Evolutionary conservation across 2,888 invertebrate species (phyloP), one percentile per base, ranked within the genome.

Genomic region (Oeneis ivallda): DNA sequence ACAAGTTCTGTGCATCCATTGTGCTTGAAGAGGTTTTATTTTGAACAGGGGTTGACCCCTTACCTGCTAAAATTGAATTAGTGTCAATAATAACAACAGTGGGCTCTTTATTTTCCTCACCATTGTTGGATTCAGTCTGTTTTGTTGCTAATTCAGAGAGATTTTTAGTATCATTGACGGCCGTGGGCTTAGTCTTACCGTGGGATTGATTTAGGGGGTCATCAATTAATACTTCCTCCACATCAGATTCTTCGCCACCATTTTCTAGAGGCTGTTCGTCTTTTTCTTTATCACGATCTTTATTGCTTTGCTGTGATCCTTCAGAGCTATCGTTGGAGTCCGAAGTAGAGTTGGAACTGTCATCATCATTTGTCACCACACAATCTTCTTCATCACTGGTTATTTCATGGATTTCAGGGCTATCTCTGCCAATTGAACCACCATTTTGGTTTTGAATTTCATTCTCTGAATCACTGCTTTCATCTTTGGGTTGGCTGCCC

Each of bases 31-130:
- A 71, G 59, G 76, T 70, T 74, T 87, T 87, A 65, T 71, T 75
- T 65, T 75, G 75, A 37, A 74, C 62, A 52, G 84, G 74, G 26
- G 79, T 71, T 41, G 80, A 70, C 50, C 79, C 78, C 74, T 89
- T 89, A 0, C 86, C 88, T 47, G 91, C 85, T 66, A 92, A 79
- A 73, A 92, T 92, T 15, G 96, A 95, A 89, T 96, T 96, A n/a
- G 96, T 96, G 77, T 97, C 96, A 76, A 96, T 96, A 65, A 96
- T 96, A 62, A 96, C 96, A 75, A 97, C 92, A 8, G 96, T 96
- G 1, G 96, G 95, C 83, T 96, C 94, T 79, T 96, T 94, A 80
- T 94, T 94, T 71, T 92, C 92, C 49, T 78, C 79, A 26, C 70
- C 64, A 71, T 87, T 86, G 76, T 87, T 87, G 61, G 86, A 70